Evolutionary conservation across 2,797 vertebrate genomes (phyloP).

Genomic region (Rachycentron canadum): DNA sequence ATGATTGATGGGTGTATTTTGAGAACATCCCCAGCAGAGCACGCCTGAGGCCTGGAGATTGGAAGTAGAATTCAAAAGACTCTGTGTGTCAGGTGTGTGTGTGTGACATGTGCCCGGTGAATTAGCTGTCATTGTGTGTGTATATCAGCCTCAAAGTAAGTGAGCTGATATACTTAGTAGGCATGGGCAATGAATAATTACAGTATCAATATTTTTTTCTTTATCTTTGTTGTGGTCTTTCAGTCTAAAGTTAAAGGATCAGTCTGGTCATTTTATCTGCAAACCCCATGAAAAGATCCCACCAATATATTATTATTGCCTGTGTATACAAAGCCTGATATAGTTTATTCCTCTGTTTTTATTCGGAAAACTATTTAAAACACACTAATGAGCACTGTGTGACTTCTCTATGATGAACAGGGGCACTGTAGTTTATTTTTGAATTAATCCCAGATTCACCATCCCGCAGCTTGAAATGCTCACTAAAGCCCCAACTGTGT

Average conservation of each 20-base stretch:
- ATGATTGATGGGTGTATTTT: conserved; percentile 82
- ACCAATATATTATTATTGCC: no score
- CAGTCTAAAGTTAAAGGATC: neutral
- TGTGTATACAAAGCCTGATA: neutral
- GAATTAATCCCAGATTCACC: neutral
- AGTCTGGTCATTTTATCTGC: neutral
- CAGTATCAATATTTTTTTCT: neutral
- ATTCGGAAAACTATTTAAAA: neutral
- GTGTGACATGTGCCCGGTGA: conserved; percentile 22
- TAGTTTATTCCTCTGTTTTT: neutral
- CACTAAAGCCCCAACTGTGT: neutral
- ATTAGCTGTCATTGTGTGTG: conserved; percentile 45
- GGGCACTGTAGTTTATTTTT: neutral
- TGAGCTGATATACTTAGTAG: neutral
- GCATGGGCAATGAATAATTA: conserved; percentile 6
- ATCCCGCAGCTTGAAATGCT: conserved; percentile 9
- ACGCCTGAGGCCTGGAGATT: conserved; percentile 74
- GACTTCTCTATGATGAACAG: neutral
- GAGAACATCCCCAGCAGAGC: conserved; percentile 77
- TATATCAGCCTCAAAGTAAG: conserved; percentile 14
- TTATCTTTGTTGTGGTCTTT: neutral
- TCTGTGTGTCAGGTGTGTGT: conserved; percentile 53
- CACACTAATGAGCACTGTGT: neutral
- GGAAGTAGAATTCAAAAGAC: conserved; percentile 55
- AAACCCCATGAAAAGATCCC: neutral